A percentile compares a stretch with the other conserved stretches of the same genome.
These are phyloP conservation scores for Halcyon senegalensis DNA, from an alignment of 2,113 vertebrate genomes.

Conservation along the genomic window DNA sequence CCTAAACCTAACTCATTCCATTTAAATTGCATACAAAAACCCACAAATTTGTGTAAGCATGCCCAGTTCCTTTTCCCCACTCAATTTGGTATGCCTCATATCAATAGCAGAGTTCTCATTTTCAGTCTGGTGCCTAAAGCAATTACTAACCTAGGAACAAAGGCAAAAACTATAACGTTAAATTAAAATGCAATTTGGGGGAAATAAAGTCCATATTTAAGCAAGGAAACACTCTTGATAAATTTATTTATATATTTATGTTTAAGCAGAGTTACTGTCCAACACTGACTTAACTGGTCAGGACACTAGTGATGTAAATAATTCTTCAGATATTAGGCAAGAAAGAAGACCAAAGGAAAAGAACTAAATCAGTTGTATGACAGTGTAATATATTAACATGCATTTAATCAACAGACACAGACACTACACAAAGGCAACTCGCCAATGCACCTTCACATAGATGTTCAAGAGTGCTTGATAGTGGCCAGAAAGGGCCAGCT, in stretches of 20 bases:
- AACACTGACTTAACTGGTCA: background rate
- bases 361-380: background rate
- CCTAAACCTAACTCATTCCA: background rate
- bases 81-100: background rate
- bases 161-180: background rate
- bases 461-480: background rate
- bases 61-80: background rate
- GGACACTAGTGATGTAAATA: background rate
- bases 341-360: background rate
- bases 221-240: background rate
- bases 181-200: background rate
- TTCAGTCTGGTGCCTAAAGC: background rate
- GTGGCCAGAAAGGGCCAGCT: background rate
- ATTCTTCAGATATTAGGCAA: background rate
- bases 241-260: background rate
- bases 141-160: background rate
- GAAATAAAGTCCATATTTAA: background rate
- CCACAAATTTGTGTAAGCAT: background rate
- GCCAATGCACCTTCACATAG: background rate
- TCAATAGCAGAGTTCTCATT: background rate
- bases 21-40: background rate
- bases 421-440: background rate
- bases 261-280: background rate
- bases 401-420: background rate
- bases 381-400: background rate